Evolutionary conservation across 2,888 invertebrate species (phyloP).

Genomic region (Druceiella hillmani): DNA sequence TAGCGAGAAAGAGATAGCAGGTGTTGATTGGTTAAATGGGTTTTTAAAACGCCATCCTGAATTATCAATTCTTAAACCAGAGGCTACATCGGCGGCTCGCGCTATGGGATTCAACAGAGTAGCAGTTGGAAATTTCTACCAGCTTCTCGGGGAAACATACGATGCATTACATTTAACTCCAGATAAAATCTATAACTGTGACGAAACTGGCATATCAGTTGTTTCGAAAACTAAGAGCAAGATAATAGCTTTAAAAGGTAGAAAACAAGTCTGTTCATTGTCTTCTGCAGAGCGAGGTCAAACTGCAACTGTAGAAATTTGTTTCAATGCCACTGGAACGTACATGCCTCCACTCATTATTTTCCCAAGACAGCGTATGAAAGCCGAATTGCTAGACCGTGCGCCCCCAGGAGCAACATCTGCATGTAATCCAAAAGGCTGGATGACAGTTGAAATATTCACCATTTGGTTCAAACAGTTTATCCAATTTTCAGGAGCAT

Average conservation of each 20-base stretch:
- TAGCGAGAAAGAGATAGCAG: constrained; percentile 5
- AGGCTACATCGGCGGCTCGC: constrained; percentile 22
- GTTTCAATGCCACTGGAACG: constrained; percentile 25
- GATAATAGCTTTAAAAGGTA: constrained; percentile 26
- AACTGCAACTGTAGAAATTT: constrained; percentile 25
- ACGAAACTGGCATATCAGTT: constrained; percentile 27
- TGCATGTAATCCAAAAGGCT: constrained; percentile 27
- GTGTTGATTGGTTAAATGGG: constrained; percentile 18
- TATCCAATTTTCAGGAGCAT: constrained; percentile 19
- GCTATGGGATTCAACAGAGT: constrained; percentile 16
- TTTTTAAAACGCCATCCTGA: constrained; percentile 20
- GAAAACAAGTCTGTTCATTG: constrained; percentile 26
- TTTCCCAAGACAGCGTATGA: constrained; percentile 27
- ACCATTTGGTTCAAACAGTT: too few relatives aligned
- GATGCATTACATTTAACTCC: constrained; percentile 24
- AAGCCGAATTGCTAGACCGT: constrained; percentile 25
- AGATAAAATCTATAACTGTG: constrained; percentile 27
- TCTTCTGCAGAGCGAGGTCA: constrained; percentile 27
- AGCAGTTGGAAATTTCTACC: constrained; percentile 21
- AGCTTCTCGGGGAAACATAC: too few relatives aligned
- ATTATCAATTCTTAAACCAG: constrained; percentile 20
- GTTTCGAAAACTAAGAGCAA: constrained; percentile 24
- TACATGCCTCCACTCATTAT: constrained; percentile 28
- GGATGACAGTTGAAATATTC: constrained; percentile 10
- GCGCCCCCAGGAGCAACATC: constrained; percentile 27